Conservation (phyloP, 1,140 invertebrate genomes). For the Andricus grossulariae region DNA sequence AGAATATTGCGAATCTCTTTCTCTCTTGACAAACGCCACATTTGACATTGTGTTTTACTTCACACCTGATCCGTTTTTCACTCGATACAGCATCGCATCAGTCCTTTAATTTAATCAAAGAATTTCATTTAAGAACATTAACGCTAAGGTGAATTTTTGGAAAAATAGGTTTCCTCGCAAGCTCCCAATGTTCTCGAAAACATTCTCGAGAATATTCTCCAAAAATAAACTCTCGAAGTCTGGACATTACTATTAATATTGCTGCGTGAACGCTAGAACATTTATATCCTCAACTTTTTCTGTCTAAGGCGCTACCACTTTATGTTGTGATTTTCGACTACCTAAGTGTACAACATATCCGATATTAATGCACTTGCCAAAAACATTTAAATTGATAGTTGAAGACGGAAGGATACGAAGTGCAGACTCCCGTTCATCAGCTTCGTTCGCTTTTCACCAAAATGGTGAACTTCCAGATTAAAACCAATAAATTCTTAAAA, state of each 20-base stretch:
- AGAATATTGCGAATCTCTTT: constrained; percentile 7
- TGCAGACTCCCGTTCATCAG: neutral
- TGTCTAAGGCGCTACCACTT: constrained; percentile 6
- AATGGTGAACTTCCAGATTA: neutral
- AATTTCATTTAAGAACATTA: neutral
- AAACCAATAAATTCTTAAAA: neutral
- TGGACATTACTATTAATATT: constrained; percentile 10
- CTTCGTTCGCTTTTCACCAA: neutral
- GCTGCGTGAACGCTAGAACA: neutral
- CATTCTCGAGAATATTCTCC: constrained; percentile 17
- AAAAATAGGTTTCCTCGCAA: constrained; percentile 1
- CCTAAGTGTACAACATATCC: neutral
- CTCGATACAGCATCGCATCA: neutral
- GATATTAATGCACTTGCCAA: neutral
- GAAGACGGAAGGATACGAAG: neutral
- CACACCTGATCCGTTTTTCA: neutral
- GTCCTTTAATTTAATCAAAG: neutral
- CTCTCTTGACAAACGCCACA: neutral
- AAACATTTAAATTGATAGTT: constrained; percentile 2
- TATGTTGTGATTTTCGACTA: neutral
- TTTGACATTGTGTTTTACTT: neutral
- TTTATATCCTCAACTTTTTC: neutral
- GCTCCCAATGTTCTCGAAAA: constrained; percentile 1
- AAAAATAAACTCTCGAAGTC: constrained; percentile 7
- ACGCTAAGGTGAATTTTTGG: neutral